Evolutionary conservation across 2,888 invertebrate genomes (phyloP), one percentile per base, ranked within the genome.

Genomic region (Lampropteryx suffumata): DNA sequence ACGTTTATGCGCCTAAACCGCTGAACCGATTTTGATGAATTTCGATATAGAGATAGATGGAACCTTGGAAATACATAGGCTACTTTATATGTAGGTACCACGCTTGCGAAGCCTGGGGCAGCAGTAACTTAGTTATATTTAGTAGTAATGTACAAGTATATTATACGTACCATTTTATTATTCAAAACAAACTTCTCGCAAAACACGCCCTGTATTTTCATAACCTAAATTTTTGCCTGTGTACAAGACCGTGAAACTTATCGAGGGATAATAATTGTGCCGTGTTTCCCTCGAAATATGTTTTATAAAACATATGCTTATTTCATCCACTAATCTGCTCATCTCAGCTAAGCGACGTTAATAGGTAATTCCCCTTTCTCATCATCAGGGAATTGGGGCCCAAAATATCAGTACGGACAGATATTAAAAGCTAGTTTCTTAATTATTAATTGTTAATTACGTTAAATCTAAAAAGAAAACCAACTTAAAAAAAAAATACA

Each of bases 321-420:
- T 55, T 44, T 46, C 26, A 11, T 24, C 6, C 34, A 49, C 44
- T 42, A 51, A 51, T 49, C 45, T 43, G 36, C 46, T 49, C 42
- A 26, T 57, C 35, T 35, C 44, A 13, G 36, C 54, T 49, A 37
- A 33, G 51, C 46, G 30, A 67, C 65, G 67, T 69, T 74, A 73
- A 68, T 71, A 57, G 62, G 67, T 72, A 73, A 78, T 73, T 69
- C 60, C 49, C 48, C 59, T 1, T 37, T 17, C 45, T 34, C 57
- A 34, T 46, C 42, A 47, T 39, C 39, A 13, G 24, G 26, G 37
- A 62, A 64, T 62, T 62, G 57, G 26, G 8, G 13, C 14, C 30
- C 29, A 32, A 45, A 30, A 21, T 45, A 14, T 36, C 21, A 21
- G 41, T 30, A 21, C 11, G 4, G 11, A 4, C 11, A 21, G 11